Evolutionary conservation across 2,888 invertebrate species (phyloP).

Genomic region (Heliconius cydno): DNA sequence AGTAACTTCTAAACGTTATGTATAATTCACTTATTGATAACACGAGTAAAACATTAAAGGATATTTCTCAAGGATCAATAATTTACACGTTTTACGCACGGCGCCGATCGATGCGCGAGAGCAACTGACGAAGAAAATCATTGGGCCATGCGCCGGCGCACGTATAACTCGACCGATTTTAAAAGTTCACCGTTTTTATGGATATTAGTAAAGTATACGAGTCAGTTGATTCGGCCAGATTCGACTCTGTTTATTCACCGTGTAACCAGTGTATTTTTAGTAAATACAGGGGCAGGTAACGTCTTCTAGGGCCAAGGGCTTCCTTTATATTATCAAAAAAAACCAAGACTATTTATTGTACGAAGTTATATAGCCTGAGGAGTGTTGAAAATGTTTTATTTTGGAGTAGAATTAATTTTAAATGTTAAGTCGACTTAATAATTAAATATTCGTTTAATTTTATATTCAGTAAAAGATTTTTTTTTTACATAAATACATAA

Average conservation of each 20-base stretch:
- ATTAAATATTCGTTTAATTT: no score
- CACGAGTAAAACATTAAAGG: conserved; percentile 48
- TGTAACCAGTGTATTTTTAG: conserved; percentile 79
- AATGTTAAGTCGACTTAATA: not conserved
- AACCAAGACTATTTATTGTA: conserved; percentile 11
- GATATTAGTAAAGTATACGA: conserved; percentile 40
- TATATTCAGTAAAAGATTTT: no score
- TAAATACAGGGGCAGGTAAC: conserved; percentile 77
- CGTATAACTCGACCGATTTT: conserved; percentile 59
- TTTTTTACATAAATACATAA: no score
- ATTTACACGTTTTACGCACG: conserved; percentile 52
- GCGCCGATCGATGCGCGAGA: conserved; percentile 72
- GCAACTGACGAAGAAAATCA: conserved; percentile 75
- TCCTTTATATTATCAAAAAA: conserved; percentile 45
- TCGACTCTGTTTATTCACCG: conserved; percentile 72
- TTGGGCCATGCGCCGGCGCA: conserved; percentile 74
- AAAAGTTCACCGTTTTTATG: conserved; percentile 49
- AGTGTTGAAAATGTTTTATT: not conserved
- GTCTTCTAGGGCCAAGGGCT: conserved; percentile 74
- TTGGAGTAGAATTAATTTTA: not conserved
- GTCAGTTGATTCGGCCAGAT: conserved; percentile 49
- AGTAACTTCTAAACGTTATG: conserved; percentile 53
- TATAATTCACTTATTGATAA: conserved; percentile 48
- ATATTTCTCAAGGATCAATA: conserved; percentile 43
- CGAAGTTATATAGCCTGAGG: not conserved